Evolutionary conservation across 1,140 invertebrate genomes (phyloP), one percentile per base, ranked within the genome.

Genomic region (Cataglyphis hispanica): DNA sequence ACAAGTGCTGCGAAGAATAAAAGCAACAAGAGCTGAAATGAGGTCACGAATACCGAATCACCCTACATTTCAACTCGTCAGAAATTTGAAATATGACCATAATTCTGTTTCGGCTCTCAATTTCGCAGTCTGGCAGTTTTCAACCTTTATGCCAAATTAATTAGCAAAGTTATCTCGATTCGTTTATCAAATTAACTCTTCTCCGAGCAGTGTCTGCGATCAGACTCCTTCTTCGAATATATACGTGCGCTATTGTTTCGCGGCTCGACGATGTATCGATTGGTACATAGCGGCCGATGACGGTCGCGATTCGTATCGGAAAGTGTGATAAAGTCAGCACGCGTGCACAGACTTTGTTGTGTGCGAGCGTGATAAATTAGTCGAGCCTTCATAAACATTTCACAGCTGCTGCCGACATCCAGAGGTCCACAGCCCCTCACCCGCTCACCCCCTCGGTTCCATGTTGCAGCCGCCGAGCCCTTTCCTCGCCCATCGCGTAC

Each of bases 331-430:
- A 89, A 89, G 84, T 84, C 74, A 63, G 64, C 83, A 80, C 63
- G 80, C 64, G 69, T 80, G 85, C 81, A 64, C 25, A 53, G 43
- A 60, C 53, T 81, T 63, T 63, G 50, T 66, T 72, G 40, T 88
- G 87, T 89, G 91, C 69, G 89, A 91, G 91, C 91, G 92, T 93
- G 91, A 94, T 94, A 94, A 94, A 94, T 94, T 94, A 94, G 92
- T 92, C 91, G 91, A 88, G 92, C 91, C 92, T 94, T 94, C 94
- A 94, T 94, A 94, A 94, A 94, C 94, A 94, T 94, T 94, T 94
- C 92, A 93, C 93, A 94, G 92, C 93, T 94, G 93, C 83, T 92
- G 93, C 91, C 91, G 92, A 94, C 93, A 94, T 77, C 81, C 89
- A 78, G 83, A 72, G 80, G 80, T 84, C 86, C 86, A 77, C 43